phyloP scores from a whole-genome alignment of 1,140 invertebrate genomes.

The Cryptotermes secundus region DNA sequence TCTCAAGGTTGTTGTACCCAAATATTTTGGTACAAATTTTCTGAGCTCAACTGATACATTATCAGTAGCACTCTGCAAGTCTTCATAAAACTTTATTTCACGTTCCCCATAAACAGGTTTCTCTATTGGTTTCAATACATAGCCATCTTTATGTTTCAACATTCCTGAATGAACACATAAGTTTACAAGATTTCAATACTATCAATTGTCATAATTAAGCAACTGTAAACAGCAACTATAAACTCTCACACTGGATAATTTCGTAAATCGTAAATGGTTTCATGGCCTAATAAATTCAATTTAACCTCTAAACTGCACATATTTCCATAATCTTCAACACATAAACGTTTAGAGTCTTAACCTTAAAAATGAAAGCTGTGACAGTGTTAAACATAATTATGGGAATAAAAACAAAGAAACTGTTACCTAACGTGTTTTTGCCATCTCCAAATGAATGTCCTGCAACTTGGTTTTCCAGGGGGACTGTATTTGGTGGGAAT shows the following conservation, averaged over 20 bases:
- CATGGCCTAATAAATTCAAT: too few species aligned
- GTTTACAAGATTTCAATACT: too few species aligned
- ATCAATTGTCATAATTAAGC: too few species aligned
- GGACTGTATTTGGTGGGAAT: constrained; percentile 30
- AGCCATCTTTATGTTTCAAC: constrained; percentile 61
- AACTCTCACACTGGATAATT: too few species aligned
- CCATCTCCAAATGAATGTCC: constrained; percentile 62
- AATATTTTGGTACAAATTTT: constrained; percentile 61
- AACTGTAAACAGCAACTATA: too few species aligned
- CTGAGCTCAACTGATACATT: constrained; percentile 56
- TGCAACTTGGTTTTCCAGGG: constrained; percentile 65
- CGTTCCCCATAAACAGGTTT: constrained; percentile 65
- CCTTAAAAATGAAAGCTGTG: too few species aligned
- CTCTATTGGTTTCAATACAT: constrained; percentile 69
- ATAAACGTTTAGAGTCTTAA: too few species aligned
- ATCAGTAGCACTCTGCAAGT: constrained; percentile 53
- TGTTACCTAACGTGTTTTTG: constrained; percentile 55
- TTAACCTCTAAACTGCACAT: too few species aligned
- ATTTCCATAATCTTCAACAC: too few species aligned
- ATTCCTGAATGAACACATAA: constrained; percentile 56
- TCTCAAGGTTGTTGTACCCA: constrained; percentile 59
- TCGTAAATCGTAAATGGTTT: too few species aligned
- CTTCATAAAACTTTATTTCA: constrained; percentile 72
- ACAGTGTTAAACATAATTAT: too few species aligned
- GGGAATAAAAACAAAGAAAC: background rate